These are phyloP conservation scores for Microchrysa polita DNA, from an alignment of 2,888 invertebrate species.

Conservation along the genomic window DNA sequence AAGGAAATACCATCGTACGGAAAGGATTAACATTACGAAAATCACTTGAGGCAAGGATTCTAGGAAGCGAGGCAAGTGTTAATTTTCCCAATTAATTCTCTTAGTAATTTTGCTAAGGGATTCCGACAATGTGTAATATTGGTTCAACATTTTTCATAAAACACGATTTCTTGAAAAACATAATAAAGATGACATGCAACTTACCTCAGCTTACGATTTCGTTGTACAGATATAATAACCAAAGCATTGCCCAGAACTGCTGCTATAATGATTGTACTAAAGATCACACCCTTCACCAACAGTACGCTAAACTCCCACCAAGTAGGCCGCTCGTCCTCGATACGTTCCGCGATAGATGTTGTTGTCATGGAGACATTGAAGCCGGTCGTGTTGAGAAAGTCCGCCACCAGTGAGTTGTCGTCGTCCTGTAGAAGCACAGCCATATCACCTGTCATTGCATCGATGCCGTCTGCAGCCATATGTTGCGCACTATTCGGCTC, in stretches of 20 bases:
- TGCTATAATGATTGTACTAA: slow-evolving; percentile 86
- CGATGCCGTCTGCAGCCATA: slow-evolving; percentile 10
- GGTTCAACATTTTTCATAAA: background rate
- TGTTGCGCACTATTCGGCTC: background rate
- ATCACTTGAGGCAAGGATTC: no score
- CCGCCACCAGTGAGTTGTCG: slow-evolving; percentile 37
- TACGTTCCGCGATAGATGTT: slow-evolving; percentile 46
- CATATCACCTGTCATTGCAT: slow-evolving; percentile 49
- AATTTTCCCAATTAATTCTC: background rate
- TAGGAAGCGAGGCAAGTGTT: background rate
- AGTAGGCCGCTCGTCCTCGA: slow-evolving; percentile 51
- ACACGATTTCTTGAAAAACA: background rate
- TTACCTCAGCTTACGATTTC: slow-evolving; percentile 65
- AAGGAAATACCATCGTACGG: no score
- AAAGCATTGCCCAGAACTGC: slow-evolving; percentile 92
- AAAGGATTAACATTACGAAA: no score
- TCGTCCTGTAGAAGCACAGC: slow-evolving; percentile 46
- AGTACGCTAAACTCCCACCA: slow-evolving; percentile 70
- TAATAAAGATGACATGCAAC: slow-evolving; percentile 47
- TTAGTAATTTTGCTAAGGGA: background rate
- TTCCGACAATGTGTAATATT: background rate
- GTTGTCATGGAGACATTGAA: slow-evolving; percentile 43
- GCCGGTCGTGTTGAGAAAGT: slow-evolving; percentile 21
- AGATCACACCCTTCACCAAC: slow-evolving; percentile 79
- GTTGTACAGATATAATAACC: slow-evolving; percentile 69